A percentile compares a stretch with the other conserved stretches of the same genome.
Conservation (phyloP, 2,888 invertebrate genomes). For the Malacosoma neustria region DNA sequence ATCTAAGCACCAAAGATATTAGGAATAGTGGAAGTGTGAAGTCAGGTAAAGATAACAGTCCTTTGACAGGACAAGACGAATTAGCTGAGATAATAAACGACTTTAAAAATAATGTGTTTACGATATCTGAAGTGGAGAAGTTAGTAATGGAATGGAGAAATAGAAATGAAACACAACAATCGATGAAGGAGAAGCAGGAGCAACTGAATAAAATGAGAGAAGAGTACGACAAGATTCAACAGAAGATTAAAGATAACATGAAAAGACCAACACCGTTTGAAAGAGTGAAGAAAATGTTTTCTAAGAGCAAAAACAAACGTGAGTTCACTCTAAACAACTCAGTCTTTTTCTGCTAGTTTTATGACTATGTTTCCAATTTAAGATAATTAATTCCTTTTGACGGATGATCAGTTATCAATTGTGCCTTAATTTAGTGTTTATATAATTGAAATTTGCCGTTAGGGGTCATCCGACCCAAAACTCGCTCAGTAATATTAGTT, state of each 20-base stretch:
- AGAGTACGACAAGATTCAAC: conserved; percentile 88
- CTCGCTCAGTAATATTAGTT: no score
- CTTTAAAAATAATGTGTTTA: conserved; percentile 91
- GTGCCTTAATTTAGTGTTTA: no score
- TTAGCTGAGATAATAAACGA: conserved; percentile 90
- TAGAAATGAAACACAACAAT: conserved; percentile 90
- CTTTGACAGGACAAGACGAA: conserved; percentile 80
- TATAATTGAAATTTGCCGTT: no score
- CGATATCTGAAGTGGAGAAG: conserved; percentile 88
- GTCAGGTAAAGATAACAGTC: conserved; percentile 53
- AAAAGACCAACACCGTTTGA: conserved; percentile 89
- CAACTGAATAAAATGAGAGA: conserved; percentile 86
- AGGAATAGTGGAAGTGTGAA: conserved; percentile 55
- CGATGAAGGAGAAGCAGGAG: conserved; percentile 88
- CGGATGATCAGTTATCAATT: no score
- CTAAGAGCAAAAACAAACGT: conserved; percentile 76
- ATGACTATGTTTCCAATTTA: no score
- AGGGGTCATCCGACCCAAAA: no score
- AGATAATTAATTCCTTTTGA: no score
- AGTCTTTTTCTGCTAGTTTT: no score
- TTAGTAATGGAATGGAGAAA: conserved; percentile 91
- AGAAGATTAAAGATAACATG: conserved; percentile 82
- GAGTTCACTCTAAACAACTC: conserved; percentile 26
- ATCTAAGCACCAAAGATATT: conserved; percentile 54
- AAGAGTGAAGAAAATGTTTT: conserved; percentile 83